Evolutionary conservation across 2,888 invertebrate genomes (phyloP).

Genomic region (Desoria tigrina): DNA sequence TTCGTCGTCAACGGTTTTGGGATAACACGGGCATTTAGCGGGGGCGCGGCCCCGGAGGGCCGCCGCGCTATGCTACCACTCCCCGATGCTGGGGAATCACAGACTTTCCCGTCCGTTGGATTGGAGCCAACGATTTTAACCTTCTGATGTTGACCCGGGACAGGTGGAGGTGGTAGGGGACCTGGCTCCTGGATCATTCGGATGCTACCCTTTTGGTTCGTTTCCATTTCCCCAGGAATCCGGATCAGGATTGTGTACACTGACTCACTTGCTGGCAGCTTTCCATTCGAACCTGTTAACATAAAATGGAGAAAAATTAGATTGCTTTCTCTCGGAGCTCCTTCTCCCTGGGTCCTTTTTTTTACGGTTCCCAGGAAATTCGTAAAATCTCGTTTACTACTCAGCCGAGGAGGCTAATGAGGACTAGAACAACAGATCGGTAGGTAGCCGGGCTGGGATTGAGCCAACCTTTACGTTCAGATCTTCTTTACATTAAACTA

Average conservation of each 20-base stretch:
- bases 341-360: no score
- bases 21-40: conserved; percentile 81
- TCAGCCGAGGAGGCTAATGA: conserved; percentile 15
- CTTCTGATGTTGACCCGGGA: conserved; percentile 47
- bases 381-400: conserved; percentile 30
- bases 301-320: conserved; percentile 6
- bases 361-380: not conserved
- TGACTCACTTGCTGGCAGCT: conserved; percentile 56
- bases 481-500: no score
- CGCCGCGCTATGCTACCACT: conserved; percentile 48
- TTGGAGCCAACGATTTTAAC: conserved; percentile 49
- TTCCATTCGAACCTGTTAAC: conserved; percentile 52
- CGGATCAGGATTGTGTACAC: conserved; percentile 92
- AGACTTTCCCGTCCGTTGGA: conserved; percentile 42
- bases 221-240: conserved; percentile 70
- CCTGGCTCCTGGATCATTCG: conserved; percentile 77
- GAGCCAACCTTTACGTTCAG: no score
- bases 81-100: conserved; percentile 38
- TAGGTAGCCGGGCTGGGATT: no score
- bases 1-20: conserved; percentile 68
- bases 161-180: conserved; percentile 51
- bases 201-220: conserved; percentile 70
- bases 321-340: conserved; percentile 17
- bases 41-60: conserved; percentile 56
- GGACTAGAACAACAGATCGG: not conserved